phyloP scores from a whole-genome alignment of 2,888 invertebrate genomes.

The Therioaphis trifolii region DNA sequence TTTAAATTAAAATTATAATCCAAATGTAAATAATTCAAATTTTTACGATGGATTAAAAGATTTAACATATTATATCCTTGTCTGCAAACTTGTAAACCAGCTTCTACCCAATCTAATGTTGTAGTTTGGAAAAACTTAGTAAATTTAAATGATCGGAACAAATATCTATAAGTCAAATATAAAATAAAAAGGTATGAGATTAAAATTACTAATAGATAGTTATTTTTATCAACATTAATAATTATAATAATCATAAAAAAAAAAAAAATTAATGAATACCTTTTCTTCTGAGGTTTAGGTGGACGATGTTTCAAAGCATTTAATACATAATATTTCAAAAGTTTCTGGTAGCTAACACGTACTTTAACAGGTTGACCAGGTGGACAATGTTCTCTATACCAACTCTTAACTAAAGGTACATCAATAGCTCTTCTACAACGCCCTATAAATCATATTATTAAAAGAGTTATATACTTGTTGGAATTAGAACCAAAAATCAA shows the following conservation, averaged over 20 bases:
- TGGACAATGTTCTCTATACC: slow-evolving; percentile 95
- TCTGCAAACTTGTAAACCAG: slow-evolving; percentile 96
- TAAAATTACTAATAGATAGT: background rate
- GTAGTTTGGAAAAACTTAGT: slow-evolving; percentile 99
- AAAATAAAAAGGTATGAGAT: background rate
- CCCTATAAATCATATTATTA: too few species aligned
- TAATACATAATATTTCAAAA: slow-evolving; percentile 97
- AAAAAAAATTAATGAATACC: slow-evolving; percentile 72
- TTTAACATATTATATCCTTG: slow-evolving; percentile 99
- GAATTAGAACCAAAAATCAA: too few species aligned
- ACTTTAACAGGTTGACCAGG: slow-evolving; percentile 99
- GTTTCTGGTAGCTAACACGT: slow-evolving; percentile 97
- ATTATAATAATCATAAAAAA: background rate
- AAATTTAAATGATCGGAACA: slow-evolving; percentile 98
- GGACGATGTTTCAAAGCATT: slow-evolving; percentile 97
- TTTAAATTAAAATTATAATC: slow-evolving; percentile 99
- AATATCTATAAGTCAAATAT: slow-evolving; percentile 73
- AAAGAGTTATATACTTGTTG: too few species aligned
- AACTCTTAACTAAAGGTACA: slow-evolving; percentile 95
- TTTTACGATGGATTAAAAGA: slow-evolving; percentile 97
- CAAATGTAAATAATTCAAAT: slow-evolving; percentile 98
- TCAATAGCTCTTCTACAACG: slow-evolving; percentile 94
- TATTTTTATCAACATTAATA: slow-evolving; percentile 29
- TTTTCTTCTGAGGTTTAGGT: slow-evolving; percentile 98
- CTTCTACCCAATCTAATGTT: slow-evolving; percentile 99